phyloP scores from a whole-genome alignment of 2,797 vertebrate genomes.

The Zalophus californianus region DNA sequence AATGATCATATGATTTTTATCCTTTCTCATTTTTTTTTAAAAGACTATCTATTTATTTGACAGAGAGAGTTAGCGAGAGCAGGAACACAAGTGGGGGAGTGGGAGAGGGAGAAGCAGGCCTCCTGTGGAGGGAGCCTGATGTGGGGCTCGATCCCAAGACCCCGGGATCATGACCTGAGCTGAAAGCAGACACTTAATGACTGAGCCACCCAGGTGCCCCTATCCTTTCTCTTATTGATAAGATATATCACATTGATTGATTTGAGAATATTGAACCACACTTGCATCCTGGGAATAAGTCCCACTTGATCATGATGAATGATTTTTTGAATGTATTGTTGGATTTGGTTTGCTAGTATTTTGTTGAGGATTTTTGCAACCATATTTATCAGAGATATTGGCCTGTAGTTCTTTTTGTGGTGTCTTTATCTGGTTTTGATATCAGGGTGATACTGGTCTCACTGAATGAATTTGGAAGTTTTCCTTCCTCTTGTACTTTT shows the following conservation, averaged over 20 bases:
- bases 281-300: neutral
- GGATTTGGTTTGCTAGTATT: neutral
- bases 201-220: too few species aligned
- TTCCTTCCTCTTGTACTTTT: neutral
- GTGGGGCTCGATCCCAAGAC: too few species aligned
- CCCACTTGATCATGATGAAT: neutral
- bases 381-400: neutral
- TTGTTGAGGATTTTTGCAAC: neutral
- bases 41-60: too few species aligned
- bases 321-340: neutral
- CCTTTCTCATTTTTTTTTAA: neutral
- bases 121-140: too few species aligned
- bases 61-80: too few species aligned
- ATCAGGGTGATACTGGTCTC: neutral
- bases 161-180: too few species aligned
- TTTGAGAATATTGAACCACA: neutral
- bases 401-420: neutral
- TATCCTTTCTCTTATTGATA: neutral
- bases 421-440: neutral
- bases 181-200: too few species aligned
- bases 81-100: too few species aligned
- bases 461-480: neutral
- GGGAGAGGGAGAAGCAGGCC: too few species aligned
- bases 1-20: neutral
- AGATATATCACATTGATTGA: neutral